Evolutionary conservation across 2,113 vertebrate species (phyloP).

Genomic region (Peromyscus leucopus): DNA sequence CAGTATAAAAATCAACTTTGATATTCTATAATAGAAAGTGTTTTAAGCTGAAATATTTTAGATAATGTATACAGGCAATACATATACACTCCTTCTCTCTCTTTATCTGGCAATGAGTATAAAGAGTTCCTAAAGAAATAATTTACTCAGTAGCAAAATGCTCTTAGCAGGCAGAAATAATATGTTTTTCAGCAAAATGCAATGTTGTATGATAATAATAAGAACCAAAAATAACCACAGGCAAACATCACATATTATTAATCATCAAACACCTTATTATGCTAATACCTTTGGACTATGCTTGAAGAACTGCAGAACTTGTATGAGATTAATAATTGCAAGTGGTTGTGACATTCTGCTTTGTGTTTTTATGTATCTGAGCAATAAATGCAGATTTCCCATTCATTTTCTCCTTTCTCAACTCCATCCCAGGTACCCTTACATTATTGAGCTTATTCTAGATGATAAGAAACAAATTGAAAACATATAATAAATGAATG

Average conservation of each 20-base stretch:
- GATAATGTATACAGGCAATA: not conserved
- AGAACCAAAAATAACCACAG: not conserved
- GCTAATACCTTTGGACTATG: not conserved
- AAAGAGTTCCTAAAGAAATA: not conserved
- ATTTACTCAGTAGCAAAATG: not conserved
- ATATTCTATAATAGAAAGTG: not conserved
- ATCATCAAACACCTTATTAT: not conserved
- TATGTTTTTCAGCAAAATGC: not conserved
- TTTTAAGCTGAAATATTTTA: constrained; percentile 18
- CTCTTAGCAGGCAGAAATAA: not conserved
- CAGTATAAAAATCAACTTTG: not conserved
- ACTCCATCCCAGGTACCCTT: not conserved
- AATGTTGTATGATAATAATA: not conserved
- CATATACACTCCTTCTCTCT: not conserved
- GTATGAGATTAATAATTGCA: not conserved
- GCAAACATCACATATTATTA: not conserved
- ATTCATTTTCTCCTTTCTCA: not conserved
- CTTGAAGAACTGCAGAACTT: not conserved
- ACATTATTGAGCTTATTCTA: not conserved
- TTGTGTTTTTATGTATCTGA: not conserved
- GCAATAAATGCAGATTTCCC: not conserved
- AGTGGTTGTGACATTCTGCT: not conserved
- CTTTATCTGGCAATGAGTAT: not conserved
- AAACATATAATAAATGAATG: constrained; percentile 38
- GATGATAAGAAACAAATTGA: not conserved